These are phyloP conservation scores for Stylophora pistillata DNA, from an alignment of 64 coral and sea anemone species.

Conservation along the genomic window DNA sequence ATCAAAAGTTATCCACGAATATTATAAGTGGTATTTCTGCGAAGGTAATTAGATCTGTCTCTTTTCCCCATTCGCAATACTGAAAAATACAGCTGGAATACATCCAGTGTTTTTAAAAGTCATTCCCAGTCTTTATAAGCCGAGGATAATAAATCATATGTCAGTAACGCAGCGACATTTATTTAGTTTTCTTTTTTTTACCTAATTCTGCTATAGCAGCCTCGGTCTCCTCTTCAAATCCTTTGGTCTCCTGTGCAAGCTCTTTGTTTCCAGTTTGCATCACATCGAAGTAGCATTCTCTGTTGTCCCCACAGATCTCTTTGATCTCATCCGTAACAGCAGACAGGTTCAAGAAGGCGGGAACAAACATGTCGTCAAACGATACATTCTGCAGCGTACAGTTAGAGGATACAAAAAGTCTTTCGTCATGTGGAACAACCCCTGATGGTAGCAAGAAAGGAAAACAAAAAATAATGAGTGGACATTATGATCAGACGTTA, in stretches of 20 bases:
- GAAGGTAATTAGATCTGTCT: too few species aligned
- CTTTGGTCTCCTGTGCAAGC: slow-evolving; percentile 29
- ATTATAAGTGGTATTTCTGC: too few species aligned
- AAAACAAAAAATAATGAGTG: not conserved
- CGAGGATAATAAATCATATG: too few species aligned
- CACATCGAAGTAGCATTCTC: slow-evolving; percentile 67
- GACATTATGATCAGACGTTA: not conserved
- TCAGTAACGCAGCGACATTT: too few species aligned
- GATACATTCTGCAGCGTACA: slow-evolving; percentile 62
- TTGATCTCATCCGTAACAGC: slow-evolving; percentile 12
- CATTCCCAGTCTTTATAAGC: too few species aligned
- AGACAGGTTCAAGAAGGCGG: slow-evolving; percentile 50
- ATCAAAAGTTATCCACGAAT: too few species aligned
- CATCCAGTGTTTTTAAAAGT: too few species aligned
- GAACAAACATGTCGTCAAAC: slow-evolving; percentile 56
- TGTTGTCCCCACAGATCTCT: slow-evolving; percentile 34
- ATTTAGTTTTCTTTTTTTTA: not conserved
- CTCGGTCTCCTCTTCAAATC: slow-evolving; percentile 68
- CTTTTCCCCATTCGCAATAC: too few species aligned
- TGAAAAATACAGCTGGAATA: too few species aligned
- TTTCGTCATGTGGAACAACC: slow-evolving; percentile 57
- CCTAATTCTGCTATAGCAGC: slow-evolving; percentile 40
- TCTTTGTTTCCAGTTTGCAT: slow-evolving; percentile 57
- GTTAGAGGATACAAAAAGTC: slow-evolving; percentile 48
- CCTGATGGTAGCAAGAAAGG: slow-evolving; percentile 6